Evolutionary conservation across 2,888 invertebrate genomes (phyloP).

Genomic region (Zaprionus obscuricornis): DNA sequence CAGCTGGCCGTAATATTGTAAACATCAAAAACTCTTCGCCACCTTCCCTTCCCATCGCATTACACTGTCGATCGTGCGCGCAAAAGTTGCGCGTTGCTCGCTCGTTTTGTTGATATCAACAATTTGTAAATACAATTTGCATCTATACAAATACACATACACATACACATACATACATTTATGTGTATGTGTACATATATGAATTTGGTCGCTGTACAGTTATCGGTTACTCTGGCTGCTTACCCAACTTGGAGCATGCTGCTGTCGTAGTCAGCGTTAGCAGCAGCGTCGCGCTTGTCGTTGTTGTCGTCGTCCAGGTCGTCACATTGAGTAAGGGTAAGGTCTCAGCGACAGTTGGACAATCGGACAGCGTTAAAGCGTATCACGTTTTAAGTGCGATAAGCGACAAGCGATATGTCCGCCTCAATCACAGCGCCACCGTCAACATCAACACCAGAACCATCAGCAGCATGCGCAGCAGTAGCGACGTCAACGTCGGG

Average conservation of each 20-base stretch:
- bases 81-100: neutral
- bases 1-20: constrained; percentile 45
- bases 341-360: constrained; percentile 15
- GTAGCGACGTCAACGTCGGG: constrained; percentile 3
- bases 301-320: too few species aligned
- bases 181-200: neutral
- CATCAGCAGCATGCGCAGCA: neutral
- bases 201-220: constrained; percentile 2
- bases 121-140: constrained; percentile 20
- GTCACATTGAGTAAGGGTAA: constrained; percentile 35
- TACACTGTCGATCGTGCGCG: neutral
- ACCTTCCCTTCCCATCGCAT: neutral
- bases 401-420: constrained; percentile 29
- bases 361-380: too few species aligned
- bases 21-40: constrained; percentile 28
- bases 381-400: constrained; percentile 23
- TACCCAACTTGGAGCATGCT: constrained; percentile 32
- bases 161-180: neutral
- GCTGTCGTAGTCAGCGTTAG: constrained; percentile 3
- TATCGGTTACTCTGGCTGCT: constrained; percentile 14
- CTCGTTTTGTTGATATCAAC: constrained; percentile 10
- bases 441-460: neutral
- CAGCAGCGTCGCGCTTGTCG: constrained; percentile 13
- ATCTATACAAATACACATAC: neutral
- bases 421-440: constrained; percentile 13